A percentile compares a stretch with the other conserved stretches of the same genome.
Conservation (phyloP, 2,888 invertebrate species). For the Ryuthela nishihirai region DNA sequence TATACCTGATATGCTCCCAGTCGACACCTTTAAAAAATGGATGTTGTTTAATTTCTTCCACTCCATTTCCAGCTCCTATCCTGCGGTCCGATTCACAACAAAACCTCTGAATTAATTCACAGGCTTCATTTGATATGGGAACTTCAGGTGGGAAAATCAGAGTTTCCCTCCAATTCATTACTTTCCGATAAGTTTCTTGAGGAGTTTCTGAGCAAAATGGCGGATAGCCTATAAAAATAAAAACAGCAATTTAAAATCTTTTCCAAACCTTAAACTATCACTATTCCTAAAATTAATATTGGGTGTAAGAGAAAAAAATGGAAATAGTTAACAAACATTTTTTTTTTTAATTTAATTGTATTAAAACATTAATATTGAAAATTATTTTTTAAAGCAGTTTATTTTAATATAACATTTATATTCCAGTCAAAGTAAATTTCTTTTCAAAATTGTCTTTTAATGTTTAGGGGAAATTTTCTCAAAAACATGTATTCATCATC, state of each 20-base stretch:
- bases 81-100: conserved; percentile 95
- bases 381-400: not conserved
- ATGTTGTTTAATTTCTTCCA: conserved; percentile 86
- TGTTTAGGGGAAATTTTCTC: no score
- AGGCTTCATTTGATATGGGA: conserved; percentile 96
- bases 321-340: no score
- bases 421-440: not conserved
- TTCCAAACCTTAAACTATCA: no score
- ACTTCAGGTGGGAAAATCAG: conserved; percentile 98
- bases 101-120: conserved; percentile 87
- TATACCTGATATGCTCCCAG: conserved; percentile 91
- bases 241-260: no score
- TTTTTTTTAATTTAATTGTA: no score
- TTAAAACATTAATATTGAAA: not conserved
- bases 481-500: no score
- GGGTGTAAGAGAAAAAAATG: no score
- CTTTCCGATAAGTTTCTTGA: conserved; percentile 92
- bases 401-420: not conserved
- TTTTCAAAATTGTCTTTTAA: not conserved
- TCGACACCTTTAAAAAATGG: conserved; percentile 91
- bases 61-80: conserved; percentile 80
- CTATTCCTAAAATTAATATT: no score
- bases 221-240: conserved; percentile 70
- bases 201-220: conserved; percentile 99
- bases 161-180: conserved; percentile 99